Evolutionary conservation across 2,888 invertebrate species (phyloP), one percentile per base, ranked within the genome.

Genomic region (Camptogramma bilineatum): DNA sequence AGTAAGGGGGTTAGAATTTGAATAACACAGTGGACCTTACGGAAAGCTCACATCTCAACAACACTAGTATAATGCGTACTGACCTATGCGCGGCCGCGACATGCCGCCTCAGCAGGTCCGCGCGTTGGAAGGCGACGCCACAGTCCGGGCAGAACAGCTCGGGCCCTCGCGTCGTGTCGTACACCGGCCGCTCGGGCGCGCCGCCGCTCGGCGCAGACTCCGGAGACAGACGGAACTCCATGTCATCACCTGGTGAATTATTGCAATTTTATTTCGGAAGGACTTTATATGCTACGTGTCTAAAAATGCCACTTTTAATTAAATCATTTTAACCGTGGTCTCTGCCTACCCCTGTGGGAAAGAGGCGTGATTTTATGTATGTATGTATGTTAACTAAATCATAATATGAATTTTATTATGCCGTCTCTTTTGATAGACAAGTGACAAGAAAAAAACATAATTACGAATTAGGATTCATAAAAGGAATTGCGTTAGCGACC

Each of bases 101-200:
- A 80, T 97, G 97, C 10, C 96, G 91, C 59, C 95, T 94, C 62
- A 97, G 88, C 74, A 96, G 91, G 82, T 97, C 97, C 46, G 96
- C 94, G 16, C 97, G 93, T 79, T 96, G 96, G 87, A 97, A 97
- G 1, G 96, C 95, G 73, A 96, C 95, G 52, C 96, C 97, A 78
- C 97, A 97, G 66, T 96, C 95, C 69, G 95, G 94, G 78, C 97
- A 97, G 86, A 94, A 94, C 64, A 93, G 83, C 74, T 91, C 91
- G n/a, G 91, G 91, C 8, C 89, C 91, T 10, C 90, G 86, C 73
- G 83, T 82, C 34, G 80, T 72, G 73, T 88, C 88, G 77, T 72
- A 79, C 61, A 76, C 78, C 9, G 74, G 62, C 42, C 77, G 21
- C 78, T 80, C 62, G 79, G 75, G 62, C 51, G 44, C 60, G 62